These are phyloP conservation scores for Tholera decimalis DNA, from an alignment of 2,888 invertebrate genomes.

Conservation along the genomic window DNA sequence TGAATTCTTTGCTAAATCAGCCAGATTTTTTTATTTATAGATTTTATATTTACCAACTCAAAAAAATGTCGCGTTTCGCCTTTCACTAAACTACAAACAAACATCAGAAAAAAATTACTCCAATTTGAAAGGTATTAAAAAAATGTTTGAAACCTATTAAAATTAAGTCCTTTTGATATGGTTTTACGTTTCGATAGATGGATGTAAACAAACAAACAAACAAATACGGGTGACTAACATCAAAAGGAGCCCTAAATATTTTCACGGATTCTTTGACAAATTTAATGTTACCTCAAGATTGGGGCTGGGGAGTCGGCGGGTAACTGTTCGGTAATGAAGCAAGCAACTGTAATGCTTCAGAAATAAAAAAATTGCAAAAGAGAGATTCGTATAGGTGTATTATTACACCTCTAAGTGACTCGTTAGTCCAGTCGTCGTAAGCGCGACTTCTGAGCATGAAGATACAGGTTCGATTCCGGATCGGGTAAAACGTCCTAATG, in stretches of 20 bases:
- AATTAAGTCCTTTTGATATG: conserved; percentile 61
- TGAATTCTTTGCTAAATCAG: conserved; percentile 24
- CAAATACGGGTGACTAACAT: conserved; percentile 61
- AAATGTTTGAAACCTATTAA: conserved; percentile 66
- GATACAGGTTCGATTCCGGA: no score
- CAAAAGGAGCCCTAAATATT: conserved; percentile 70
- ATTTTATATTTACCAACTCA: conserved; percentile 20
- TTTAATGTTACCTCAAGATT: conserved; percentile 70
- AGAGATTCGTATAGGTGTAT: no score
- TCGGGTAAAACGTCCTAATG: no score
- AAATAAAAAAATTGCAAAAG: no score
- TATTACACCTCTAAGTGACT: no score
- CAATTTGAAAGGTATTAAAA: conserved; percentile 52
- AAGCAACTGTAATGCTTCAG: conserved; percentile 1
- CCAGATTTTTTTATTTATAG: conserved; percentile 32
- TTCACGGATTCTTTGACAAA: conserved; percentile 74
- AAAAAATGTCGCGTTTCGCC: conserved; percentile 16
- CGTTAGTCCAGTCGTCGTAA: no score
- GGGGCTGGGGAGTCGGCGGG: conserved; percentile 40
- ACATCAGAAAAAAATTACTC: conserved; percentile 48
- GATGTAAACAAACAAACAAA: conserved; percentile 65
- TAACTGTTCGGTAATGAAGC: background rate
- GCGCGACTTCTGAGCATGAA: no score
- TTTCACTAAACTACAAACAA: conserved; percentile 42
- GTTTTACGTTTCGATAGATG: conserved; percentile 55